Percentiles rank a stretch among this genome's conserved stretches.
phyloP scores from a whole-genome alignment of 2,797 vertebrate species.

The Hafferia zeledoni region DNA sequence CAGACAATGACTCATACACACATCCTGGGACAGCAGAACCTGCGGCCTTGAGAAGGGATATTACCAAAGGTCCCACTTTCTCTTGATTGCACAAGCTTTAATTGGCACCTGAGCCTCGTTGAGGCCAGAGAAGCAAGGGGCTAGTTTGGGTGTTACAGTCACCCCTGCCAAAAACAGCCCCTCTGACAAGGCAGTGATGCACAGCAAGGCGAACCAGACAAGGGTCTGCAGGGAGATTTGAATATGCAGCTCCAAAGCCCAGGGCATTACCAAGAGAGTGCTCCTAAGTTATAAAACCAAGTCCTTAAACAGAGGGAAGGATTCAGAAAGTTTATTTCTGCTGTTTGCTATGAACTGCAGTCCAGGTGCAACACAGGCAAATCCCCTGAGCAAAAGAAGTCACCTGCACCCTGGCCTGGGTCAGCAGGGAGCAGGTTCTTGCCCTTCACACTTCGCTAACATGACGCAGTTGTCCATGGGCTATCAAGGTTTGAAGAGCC shows the following conservation, averaged over 20 bases:
- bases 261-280: background rate
- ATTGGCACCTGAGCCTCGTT: background rate
- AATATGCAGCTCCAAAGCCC: background rate
- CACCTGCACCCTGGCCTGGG: background rate
- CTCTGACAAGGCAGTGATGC: background rate
- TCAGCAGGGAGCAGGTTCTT: background rate
- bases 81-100: background rate
- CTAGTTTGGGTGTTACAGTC: background rate
- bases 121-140: background rate
- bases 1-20: constrained; percentile 54
- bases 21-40: constrained; percentile 38
- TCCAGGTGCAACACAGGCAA: background rate
- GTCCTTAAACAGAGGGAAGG: background rate
- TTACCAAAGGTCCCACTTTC: background rate
- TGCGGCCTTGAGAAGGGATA: background rate
- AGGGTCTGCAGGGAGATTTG: background rate
- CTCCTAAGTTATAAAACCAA: background rate
- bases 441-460: background rate
- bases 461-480: background rate
- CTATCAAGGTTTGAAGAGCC: background rate
- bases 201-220: background rate
- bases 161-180: background rate
- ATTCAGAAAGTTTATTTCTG: background rate
- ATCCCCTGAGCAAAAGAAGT: background rate
- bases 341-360: background rate